Evolutionary conservation across 2,888 invertebrate species (phyloP), one percentile per base, ranked within the genome.

Genomic region (Trachelus tabidus): DNA sequence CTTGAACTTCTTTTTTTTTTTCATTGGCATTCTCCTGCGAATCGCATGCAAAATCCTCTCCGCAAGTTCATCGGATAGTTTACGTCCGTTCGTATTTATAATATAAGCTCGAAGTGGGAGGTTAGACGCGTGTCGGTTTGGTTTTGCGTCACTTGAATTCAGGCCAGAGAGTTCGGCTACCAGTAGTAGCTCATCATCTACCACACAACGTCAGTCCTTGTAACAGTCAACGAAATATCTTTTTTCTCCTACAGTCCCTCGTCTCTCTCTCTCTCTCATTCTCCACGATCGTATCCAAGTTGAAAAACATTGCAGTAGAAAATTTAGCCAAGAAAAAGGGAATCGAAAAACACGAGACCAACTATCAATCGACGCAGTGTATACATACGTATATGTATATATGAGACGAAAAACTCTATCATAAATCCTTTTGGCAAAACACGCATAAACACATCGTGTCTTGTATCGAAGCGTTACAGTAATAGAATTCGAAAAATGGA

Each of bases 101-200:
- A 56, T 56, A 56, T 56, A 23, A 23, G 56, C 23, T 56, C 56
- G 9, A 56, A 56, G 56, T 56, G 56, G 56, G 56, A 56, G 56
- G 56, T 23, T 56, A 9, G 56, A 56, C 56, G 56, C 56, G 56
- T 56, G 56, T 56, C 23, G 56, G 9, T 56, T 56, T 56, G 23
- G 34, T 33, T 71, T 71, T 71, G 71, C 71, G 71, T 71, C 71
- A 71, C 71, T 71, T 71, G 71, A 71, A 71, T 71, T 71, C 23
- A 34, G 71, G 71, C 71, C 71, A 71, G 34, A 31, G 56, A 56
- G 56, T 56, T 56, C 56, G 56, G 56, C 56, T 23, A 56, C 56
- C 56, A 56, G 23, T 56, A 56, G 23, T 9, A 56, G 56, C 56
- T 9, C 56, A 56, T 9, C 23, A 6, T 2, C 6, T 23, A 40